Evolutionary conservation across 2,113 vertebrate genomes (phyloP).

Genomic region (Sebastes schlegelii): DNA sequence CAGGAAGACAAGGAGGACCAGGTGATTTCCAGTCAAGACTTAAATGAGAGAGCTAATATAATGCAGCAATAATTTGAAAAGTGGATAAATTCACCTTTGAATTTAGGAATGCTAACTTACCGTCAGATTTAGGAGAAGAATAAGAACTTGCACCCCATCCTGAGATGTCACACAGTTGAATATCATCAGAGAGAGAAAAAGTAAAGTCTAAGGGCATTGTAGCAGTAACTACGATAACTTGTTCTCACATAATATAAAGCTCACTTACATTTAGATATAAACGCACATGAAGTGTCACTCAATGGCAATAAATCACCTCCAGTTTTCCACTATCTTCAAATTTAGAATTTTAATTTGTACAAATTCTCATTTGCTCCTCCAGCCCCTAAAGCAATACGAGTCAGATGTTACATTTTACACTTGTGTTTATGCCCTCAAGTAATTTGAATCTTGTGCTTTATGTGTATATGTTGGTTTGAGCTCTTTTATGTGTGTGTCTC

Average conservation of each 20-base stretch:
- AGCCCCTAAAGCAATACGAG: neutral
- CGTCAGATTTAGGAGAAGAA: neutral
- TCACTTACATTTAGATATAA: too few relatives aligned
- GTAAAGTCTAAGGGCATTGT: neutral
- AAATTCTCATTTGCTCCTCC: neutral
- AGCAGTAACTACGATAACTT: neutral
- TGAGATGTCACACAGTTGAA: neutral
- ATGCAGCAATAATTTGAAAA: neutral
- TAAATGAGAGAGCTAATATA: neutral
- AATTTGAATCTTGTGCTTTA: neutral
- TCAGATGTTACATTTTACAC: neutral
- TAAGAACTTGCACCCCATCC: neutral
- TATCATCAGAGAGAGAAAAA: neutral
- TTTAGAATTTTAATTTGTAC: neutral
- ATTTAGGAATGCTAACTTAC: neutral
- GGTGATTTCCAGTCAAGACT: conserved; percentile 47
- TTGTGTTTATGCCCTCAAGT: neutral
- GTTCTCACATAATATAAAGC: neutral
- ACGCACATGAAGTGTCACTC: neutral
- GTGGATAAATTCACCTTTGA: neutral
- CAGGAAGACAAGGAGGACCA: conserved; percentile 52
- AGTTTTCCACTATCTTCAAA: neutral
- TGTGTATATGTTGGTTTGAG: neutral
- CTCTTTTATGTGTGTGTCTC: neutral
- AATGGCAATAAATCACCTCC: neutral